Base-by-base conservation (phyloP, 2,113 vertebrate species). In the Prolemur simus region DNA sequence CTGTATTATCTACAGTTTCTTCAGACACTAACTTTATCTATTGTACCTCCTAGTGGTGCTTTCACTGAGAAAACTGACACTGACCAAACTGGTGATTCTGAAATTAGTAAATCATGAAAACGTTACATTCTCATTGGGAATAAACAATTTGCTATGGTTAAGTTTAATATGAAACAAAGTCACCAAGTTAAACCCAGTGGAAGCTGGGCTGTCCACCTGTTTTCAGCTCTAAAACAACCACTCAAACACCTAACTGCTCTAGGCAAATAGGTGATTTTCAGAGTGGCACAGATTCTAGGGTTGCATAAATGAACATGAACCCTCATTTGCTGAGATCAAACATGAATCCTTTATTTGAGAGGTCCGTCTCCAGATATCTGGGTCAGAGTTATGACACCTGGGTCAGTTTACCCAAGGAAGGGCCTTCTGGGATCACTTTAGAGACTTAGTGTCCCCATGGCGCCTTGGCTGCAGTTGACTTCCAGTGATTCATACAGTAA, bases 21-120 rank as follows among this genome's bases (percentile, higher is more conserved):
- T 18, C 12, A 37, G 39, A 49, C 20, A 74, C 5, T 60, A 23
- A n/a, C 60, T 89, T 94, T 78, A 81, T 63, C 18, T 78, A 15
- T 77, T 92, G 4, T 73, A 74, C 47, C 10, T 81, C 47, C 63
- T 96, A 11, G 69, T 88, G 73, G 58, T 84, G 68, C 15, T 83
- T 94, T 81, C 39, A 84, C 71, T 83, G 63, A 87, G 34, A 90
- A 93, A 78, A 91, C 20, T 69, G 66, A 14, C 18, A 89, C 64
- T 47, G 45, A 47, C 9, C 9, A 47, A 47, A 47, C 93, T 78
- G 32, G 18, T 89, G 83, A 56, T 87, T 93, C 42, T 85, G 18
- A 97, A 96, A 84, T 94, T 87, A 91, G 69, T 87, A 88, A 96
- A 92, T 37, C n/a, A 47, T 49, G 9, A 47, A 68, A 85, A 52